Percentiles rank a stretch among this genome's conserved stretches.
Evolutionary conservation across 2,888 invertebrate genomes (phyloP).

Genomic region (Salpingus planirostris): DNA sequence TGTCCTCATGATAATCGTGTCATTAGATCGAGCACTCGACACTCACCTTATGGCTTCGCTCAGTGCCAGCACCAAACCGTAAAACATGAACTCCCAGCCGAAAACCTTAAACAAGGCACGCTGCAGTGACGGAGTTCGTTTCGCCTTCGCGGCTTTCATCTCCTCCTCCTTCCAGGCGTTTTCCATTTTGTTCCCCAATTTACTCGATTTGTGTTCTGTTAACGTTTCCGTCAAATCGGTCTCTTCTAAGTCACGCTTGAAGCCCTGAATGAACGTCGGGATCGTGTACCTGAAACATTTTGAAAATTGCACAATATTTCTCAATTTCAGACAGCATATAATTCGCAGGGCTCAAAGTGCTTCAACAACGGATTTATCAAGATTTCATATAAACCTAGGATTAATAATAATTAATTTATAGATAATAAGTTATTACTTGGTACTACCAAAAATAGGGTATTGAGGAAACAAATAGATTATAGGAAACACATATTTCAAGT

Average conservation of each 20-base stretch:
- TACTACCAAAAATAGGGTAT: no score
- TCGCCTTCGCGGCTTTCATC: conserved; percentile 33
- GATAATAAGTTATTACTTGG: no score
- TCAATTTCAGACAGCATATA: neutral
- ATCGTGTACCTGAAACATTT: conserved; percentile 50
- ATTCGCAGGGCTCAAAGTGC: no score
- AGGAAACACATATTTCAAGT: no score
- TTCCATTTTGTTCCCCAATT: conserved; percentile 55
- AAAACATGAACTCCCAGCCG: conserved; percentile 50
- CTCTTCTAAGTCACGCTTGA: conserved; percentile 55
- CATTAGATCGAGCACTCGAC: neutral
- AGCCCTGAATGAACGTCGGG: conserved; percentile 60
- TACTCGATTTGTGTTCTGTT: conserved; percentile 57
- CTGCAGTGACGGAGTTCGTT: conserved; percentile 51
- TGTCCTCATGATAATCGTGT: no score
- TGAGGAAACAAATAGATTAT: no score
- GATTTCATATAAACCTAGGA: no score
- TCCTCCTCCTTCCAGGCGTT: conserved; percentile 55
- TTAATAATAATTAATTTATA: no score
- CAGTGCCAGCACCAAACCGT: conserved; percentile 53
- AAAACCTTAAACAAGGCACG: conserved; percentile 53
- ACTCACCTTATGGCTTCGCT: conserved; percentile 52
- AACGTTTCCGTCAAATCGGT: conserved; percentile 58
- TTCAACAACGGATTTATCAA: no score
- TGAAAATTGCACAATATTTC: neutral